Evolutionary conservation across 1,140 invertebrate species (phyloP).

Genomic region (Brachionus paranguensis): DNA sequence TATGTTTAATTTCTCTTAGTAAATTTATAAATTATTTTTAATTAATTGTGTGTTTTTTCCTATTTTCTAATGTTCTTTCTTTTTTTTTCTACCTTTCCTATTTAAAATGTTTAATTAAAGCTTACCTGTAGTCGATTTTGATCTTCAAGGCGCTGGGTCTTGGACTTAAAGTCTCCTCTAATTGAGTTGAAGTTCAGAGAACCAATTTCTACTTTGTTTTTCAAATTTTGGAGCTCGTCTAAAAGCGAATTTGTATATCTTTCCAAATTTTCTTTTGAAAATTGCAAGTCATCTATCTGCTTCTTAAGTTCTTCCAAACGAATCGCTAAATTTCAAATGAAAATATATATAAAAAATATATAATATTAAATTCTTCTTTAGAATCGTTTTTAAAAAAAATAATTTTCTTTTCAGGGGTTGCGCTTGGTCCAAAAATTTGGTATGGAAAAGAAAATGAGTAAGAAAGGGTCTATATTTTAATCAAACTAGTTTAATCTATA

Average conservation of each 20-base stretch:
- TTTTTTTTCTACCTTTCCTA: no score
- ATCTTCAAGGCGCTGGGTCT: neutral
- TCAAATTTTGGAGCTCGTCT: constrained; percentile 4
- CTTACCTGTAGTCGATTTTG: neutral
- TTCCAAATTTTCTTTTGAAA: constrained; percentile 34
- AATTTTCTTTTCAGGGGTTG: no score
- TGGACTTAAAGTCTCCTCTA: neutral
- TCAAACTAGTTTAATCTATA: no score
- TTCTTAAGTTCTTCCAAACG: constrained; percentile 40
- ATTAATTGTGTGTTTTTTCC: no score
- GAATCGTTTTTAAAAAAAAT: no score
- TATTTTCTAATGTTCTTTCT: no score
- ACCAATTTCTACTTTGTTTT: neutral
- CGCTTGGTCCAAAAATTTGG: no score
- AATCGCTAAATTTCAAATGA: constrained; percentile 43
- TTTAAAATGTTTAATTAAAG: neutral
- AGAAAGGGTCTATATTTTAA: no score
- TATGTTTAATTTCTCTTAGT: no score
- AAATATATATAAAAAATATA: neutral
- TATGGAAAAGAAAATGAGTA: no score
- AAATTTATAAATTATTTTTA: no score
- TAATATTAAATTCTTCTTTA: no score
- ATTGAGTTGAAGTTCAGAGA: neutral
- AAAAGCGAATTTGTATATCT: neutral
- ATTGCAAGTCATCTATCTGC: constrained; percentile 20